Base-by-base conservation (phyloP, 2,797 vertebrate species). In the Enteromius fasciolatus region DNA sequence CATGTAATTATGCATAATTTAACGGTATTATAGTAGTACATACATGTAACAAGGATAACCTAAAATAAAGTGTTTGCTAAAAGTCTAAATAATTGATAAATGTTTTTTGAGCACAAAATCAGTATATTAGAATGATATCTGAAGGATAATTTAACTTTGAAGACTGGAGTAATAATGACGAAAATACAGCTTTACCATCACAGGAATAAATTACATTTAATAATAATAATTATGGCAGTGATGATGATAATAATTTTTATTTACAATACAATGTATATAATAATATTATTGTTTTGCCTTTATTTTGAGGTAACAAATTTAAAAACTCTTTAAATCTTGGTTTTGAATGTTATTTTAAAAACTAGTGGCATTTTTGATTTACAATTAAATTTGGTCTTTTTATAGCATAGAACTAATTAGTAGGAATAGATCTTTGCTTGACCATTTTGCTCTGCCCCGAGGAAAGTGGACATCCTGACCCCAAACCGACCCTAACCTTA, bases 401-500 rank as follows among this genome's bases (percentile, higher is more conserved):
- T 25, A 81, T 78, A 66, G 20, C 61, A 82, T 80, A 78, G 36
- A 5, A 54, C 79, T 87, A 87, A 82, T 84, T 86, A 57, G 83
- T 17, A 52, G 11, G 57, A 87, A 70, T 39, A 52, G 50, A 72
- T 64, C 57, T 85, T 82, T 48, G 18, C 76, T 61, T 61, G 33
- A 74, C 76, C 7, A 31, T 73, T 41, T 87, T 69, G 83, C 67
- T 69, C 44, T 61, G 80, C 89, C 92, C 91, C 83, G 1, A 88
- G 89, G 92, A 89, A 86, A 82, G 68, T 82, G 86, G 85, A 85
- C 83, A 80, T 77, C 88, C 85, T 90, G 87, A 91, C 92, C 91
- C 89, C 84, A 44, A 80, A 33, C 6, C 76, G 87, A 94, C 92
- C 93, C 85, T 83, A 90, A 92, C 93, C 93, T 81, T 83, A 89